Evolutionary conservation across 2,888 invertebrate species (phyloP).

Genomic region (Leptinotarsa tumamoca): DNA sequence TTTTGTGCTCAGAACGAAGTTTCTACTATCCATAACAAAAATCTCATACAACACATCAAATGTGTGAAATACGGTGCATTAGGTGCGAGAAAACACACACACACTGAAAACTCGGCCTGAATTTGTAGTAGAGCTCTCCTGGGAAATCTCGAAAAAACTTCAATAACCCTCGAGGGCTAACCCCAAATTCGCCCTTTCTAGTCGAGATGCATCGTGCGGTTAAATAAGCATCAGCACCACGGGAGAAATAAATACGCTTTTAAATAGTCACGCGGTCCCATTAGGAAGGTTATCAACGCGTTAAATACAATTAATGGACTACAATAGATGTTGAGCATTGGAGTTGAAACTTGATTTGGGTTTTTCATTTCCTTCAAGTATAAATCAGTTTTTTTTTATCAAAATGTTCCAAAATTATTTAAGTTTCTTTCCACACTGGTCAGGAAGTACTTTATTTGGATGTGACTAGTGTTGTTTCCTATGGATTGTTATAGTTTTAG

Average conservation of each 20-base stretch:
- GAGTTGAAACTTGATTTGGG: not conserved
- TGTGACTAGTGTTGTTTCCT: too few relatives aligned
- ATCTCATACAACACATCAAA: not conserved
- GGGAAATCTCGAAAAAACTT: constrained; percentile 28
- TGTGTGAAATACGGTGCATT: constrained; percentile 7
- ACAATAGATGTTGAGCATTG: not conserved
- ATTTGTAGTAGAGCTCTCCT: not conserved
- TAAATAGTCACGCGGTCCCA: constrained; percentile 28
- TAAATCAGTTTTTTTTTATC: not conserved
- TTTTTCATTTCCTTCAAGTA: not conserved
- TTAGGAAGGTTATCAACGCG: constrained; percentile 22
- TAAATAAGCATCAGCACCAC: constrained; percentile 20
- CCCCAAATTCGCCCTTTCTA: constrained; percentile 23
- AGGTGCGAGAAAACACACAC: constrained; percentile 14
- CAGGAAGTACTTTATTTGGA: too few relatives aligned
- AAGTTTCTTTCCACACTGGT: too few relatives aligned
- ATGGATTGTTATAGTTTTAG: too few relatives aligned
- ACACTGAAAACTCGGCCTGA: constrained; percentile 13
- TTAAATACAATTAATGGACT: constrained; percentile 19
- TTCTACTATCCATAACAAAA: not conserved
- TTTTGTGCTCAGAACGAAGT: not conserved
- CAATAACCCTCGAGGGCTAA: constrained; percentile 16
- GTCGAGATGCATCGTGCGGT: constrained; percentile 28
- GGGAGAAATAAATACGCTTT: constrained; percentile 26
- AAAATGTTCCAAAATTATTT: too few relatives aligned